phyloP scores from a whole-genome alignment of 2,888 invertebrate genomes.

The Elmis aenea region DNA sequence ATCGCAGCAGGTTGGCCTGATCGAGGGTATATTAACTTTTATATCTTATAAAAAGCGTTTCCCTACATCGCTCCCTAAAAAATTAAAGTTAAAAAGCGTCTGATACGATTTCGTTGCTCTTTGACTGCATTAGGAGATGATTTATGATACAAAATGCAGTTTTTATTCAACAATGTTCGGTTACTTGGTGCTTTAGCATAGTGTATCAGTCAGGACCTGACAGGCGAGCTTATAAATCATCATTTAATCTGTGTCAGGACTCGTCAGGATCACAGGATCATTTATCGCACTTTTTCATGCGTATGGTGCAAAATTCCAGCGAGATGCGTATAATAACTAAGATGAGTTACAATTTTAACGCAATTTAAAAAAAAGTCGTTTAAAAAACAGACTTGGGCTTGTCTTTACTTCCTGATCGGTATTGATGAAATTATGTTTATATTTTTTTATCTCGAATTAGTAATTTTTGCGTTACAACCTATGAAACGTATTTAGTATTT shows the following conservation, averaged over 20 bases:
- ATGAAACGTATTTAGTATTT: too few species aligned
- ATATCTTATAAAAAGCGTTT: too few species aligned
- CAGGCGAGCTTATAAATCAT: constrained; percentile 43
- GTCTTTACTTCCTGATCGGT: not conserved
- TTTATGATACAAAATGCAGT: constrained; percentile 40
- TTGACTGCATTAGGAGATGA: constrained; percentile 45
- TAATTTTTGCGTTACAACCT: not conserved
- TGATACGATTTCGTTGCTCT: constrained; percentile 41
- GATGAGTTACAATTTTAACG: too few species aligned
- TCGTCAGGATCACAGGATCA: constrained; percentile 36
- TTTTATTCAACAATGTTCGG: constrained; percentile 38
- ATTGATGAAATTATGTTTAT: not conserved
- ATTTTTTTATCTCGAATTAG: not conserved
- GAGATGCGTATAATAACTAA: not conserved
- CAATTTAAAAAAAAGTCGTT: too few species aligned
- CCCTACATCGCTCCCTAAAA: constrained; percentile 33
- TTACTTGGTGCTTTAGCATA: constrained; percentile 42
- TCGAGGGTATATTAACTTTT: too few species aligned
- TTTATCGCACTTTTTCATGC: constrained; percentile 35
- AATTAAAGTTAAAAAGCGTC: constrained; percentile 43
- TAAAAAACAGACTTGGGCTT: too few species aligned
- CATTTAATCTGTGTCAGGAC: constrained; percentile 39
- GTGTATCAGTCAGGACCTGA: constrained; percentile 43
- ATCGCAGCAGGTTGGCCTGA: too few species aligned
- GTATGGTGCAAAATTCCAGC: not conserved